These are phyloP conservation scores for human (Homo sapiens) DNA, from an alignment of 2,113 vertebrate species.

Conservation along the genomic window GRCh38 chr4:182043501-182044000, in stretches of 20 bases:
- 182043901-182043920: slow-evolving; percentile 29
- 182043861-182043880: slow-evolving; percentile 7
- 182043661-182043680: neutral
- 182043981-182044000: slow-evolving; percentile 60
- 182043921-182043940: slow-evolving; percentile 59
- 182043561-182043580: neutral
- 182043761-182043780: neutral
- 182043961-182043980: slow-evolving; percentile 45
- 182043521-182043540: slow-evolving; percentile 18
- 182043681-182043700: neutral
- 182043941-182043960: slow-evolving; percentile 66
- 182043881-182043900: slow-evolving; percentile 43
- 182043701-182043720: neutral
- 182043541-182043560: slow-evolving; percentile 7
- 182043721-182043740: neutral
- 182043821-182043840: slow-evolving; percentile 41
- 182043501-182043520: neutral
- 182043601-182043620: neutral
- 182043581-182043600: neutral
- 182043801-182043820: slow-evolving; percentile 6
- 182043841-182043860: slow-evolving; percentile 43
- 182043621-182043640: slow-evolving; percentile 22
- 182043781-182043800: neutral
- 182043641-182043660: neutral
- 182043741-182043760: slow-evolving; percentile 25